A percentile compares a stretch with the other conserved stretches of the same genome.
Evolutionary conservation across 2,888 invertebrate genomes (phyloP).

Genomic region (Coleophora flavipennella): DNA sequence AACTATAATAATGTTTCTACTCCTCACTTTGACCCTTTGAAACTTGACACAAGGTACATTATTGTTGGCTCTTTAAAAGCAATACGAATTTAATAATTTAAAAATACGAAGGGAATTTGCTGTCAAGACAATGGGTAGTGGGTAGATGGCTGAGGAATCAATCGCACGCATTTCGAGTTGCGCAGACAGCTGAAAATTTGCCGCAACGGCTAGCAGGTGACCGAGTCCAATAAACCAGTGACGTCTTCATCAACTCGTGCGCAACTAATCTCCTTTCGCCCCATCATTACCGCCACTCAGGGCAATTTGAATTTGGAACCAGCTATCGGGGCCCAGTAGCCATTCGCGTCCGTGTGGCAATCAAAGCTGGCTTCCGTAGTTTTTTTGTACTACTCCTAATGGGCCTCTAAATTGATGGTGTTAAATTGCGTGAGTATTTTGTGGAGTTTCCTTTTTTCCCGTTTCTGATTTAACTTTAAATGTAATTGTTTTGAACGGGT

Average conservation of each 20-base stretch:
- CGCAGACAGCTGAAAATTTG: background rate
- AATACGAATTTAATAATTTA: background rate
- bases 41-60: no score
- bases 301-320: constrained; percentile 30
- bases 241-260: constrained; percentile 58
- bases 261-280: constrained; percentile 45
- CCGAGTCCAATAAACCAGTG: constrained; percentile 14
- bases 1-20: no score
- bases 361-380: constrained; percentile 38
- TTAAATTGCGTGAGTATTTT: constrained; percentile 50
- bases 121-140: no score
- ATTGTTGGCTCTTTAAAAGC: no score
- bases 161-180: no score
- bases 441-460: constrained; percentile 32
- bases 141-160: no score
- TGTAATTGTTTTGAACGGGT: constrained; percentile 4
- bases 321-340: constrained; percentile 21
- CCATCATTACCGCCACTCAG: constrained; percentile 33
- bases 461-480: constrained; percentile 10
- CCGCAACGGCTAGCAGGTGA: constrained; percentile 1
- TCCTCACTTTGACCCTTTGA: no score
- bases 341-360: constrained; percentile 40
- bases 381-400: constrained; percentile 27
- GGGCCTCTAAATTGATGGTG: constrained; percentile 43
- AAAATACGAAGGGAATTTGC: no score